Evolutionary conservation across 2,888 invertebrate species (phyloP).

Genomic region (Argynnis bischoffii): DNA sequence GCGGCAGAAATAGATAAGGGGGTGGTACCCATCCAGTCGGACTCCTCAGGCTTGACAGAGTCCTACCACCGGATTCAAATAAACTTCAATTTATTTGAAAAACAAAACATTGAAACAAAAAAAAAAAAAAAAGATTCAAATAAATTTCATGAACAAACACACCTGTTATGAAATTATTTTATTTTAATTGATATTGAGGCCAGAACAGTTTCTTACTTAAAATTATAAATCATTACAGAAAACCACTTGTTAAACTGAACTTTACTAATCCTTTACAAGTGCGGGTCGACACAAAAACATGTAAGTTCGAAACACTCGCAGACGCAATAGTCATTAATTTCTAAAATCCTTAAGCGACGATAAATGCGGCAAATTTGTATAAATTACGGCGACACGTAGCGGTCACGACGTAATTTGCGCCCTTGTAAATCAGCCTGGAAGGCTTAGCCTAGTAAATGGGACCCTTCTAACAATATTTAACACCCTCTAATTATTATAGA

Average conservation of each 20-base stretch:
- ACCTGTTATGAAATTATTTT: too few species aligned
- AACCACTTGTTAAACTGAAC: not conserved
- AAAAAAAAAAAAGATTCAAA: too few species aligned
- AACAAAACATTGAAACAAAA: too few species aligned
- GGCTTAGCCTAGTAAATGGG: slow-evolving; percentile 37
- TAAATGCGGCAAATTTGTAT: slow-evolving; percentile 54
- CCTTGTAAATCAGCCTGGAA: slow-evolving; percentile 48
- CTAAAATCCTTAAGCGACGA: slow-evolving; percentile 42
- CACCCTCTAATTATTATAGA: slow-evolving; percentile 30
- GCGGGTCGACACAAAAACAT: not conserved
- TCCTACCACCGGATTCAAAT: too few species aligned
- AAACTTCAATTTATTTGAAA: too few species aligned
- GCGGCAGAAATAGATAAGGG: too few species aligned
- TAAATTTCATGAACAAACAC: too few species aligned
- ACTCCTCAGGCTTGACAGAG: too few species aligned
- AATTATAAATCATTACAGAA: not conserved
- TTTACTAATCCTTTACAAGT: not conserved
- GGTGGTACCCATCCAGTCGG: too few species aligned
- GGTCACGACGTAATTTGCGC: slow-evolving; percentile 43
- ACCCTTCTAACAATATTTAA: slow-evolving; percentile 38
- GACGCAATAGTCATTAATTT: slow-evolving; percentile 32
- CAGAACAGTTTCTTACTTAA: too few species aligned
- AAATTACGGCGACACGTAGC: slow-evolving; percentile 51
- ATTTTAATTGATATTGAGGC: too few species aligned
- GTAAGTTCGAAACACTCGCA: slow-evolving; percentile 6